Conservation (phyloP, 1,140 invertebrate genomes). For the Drosophila tsacasi region DNA sequence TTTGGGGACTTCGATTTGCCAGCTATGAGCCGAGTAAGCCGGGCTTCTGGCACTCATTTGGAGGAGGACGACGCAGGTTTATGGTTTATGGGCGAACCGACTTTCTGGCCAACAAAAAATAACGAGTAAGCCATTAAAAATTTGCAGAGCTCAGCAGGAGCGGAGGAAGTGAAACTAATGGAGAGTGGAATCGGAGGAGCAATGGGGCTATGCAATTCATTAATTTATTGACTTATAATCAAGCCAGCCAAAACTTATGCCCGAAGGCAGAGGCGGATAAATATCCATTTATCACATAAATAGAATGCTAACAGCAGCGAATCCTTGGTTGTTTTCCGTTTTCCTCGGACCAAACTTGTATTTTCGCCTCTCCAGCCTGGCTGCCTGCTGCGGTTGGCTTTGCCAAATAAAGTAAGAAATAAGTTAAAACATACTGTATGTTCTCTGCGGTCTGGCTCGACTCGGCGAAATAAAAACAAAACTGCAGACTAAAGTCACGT, state of each 20-base stretch:
- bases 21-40: conserved; percentile 17
- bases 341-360: conserved; percentile 33
- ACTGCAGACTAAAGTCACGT: conserved; percentile 47
- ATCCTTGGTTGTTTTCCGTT: conserved; percentile 31
- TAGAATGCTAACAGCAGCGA: conserved; percentile 39
- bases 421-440: conserved; percentile 52
- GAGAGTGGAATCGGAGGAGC: conserved; percentile 16
- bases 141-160: conserved; percentile 41
- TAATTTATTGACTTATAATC: conserved; percentile 81
- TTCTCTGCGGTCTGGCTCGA: conserved; percentile 48
- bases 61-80: conserved; percentile 12
- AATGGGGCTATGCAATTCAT: conserved; percentile 61
- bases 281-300: conserved; percentile 66
- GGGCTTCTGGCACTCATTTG: conserved; percentile 19
- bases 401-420: conserved; percentile 56
- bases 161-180: conserved; percentile 28
- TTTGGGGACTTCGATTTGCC: conserved; percentile 31
- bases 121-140: conserved; percentile 52
- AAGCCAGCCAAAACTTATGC: conserved; percentile 56
- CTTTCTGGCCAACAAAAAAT: conserved; percentile 30
- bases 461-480: conserved; percentile 42
- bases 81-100: conserved; percentile 15
- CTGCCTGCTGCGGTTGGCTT: conserved; percentile 44
- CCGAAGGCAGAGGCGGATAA: conserved; percentile 50
- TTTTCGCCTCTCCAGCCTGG: conserved; percentile 37